A percentile compares a stretch with the other conserved stretches of the same genome.
These are phyloP conservation scores for Lutjanus erythropterus DNA, from an alignment of 2,113 vertebrate genomes.

Conservation along the genomic window DNA sequence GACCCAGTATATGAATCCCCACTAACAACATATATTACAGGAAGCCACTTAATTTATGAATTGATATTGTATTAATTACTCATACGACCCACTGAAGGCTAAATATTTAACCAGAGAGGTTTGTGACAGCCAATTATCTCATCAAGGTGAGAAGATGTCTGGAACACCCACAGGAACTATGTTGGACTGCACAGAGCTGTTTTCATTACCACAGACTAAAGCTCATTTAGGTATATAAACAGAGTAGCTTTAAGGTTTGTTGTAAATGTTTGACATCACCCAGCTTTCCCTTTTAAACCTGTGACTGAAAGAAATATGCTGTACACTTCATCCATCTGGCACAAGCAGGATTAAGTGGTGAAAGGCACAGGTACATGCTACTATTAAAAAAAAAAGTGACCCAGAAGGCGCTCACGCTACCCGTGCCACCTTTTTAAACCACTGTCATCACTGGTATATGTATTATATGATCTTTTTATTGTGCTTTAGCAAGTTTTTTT, in stretches of 20 bases:
- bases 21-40: background rate
- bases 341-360: background rate
- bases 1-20: background rate
- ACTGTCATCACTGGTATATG: no score
- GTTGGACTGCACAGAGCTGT: background rate
- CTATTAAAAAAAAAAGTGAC: no score
- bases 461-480: no score
- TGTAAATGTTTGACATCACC: background rate
- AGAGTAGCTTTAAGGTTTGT: background rate
- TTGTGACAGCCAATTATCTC: background rate
- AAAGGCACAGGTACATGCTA: background rate
- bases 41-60: background rate
- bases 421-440: no score
- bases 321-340: no score
- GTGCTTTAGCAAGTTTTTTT: no score
- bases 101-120: background rate
- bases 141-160: background rate
- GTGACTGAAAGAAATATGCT: background rate
- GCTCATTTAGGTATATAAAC: background rate
- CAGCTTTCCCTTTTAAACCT: background rate
- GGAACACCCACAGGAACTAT: background rate
- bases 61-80: background rate
- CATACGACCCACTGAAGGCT: background rate
- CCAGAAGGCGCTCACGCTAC: no score
- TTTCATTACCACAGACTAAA: background rate